These are phyloP conservation scores for Pseudoips prasinana DNA, from an alignment of 2,888 invertebrate species.

Conservation along the genomic window DNA sequence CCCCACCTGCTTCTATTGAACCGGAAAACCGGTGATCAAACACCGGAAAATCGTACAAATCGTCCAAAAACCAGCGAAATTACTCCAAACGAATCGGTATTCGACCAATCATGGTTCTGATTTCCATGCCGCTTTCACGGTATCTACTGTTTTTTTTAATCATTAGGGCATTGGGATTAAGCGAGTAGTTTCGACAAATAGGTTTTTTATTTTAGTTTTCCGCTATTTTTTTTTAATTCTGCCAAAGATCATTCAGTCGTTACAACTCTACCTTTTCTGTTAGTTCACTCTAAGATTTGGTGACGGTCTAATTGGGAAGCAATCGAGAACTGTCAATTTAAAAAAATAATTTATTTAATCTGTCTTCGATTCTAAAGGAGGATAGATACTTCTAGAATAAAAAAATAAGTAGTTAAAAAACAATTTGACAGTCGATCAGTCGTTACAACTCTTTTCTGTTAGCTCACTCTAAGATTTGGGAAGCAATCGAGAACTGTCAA, in stretches of 20 bases:
- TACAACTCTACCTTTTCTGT: constrained; percentile 22
- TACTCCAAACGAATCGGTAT: constrained; percentile 64
- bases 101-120: constrained; percentile 57
- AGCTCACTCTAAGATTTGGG: constrained; percentile 24
- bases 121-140: constrained; percentile 70
- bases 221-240: constrained; percentile 22
- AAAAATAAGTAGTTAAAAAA: background rate
- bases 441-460: constrained; percentile 24
- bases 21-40: constrained; percentile 74
- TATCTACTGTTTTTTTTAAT: constrained; percentile 51
- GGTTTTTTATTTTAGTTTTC: constrained; percentile 34
- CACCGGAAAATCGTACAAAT: constrained; percentile 78
- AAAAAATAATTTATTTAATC: constrained; percentile 8
- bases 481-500: constrained; percentile 19
- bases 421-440: constrained; percentile 15
- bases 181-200: constrained; percentile 50
- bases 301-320: constrained; percentile 24
- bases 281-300: constrained; percentile 23
- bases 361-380: too few species aligned
- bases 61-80: constrained; percentile 74
- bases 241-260: constrained; percentile 27
- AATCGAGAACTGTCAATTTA: constrained; percentile 17
- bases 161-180: constrained; percentile 74
- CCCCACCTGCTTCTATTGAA: constrained; percentile 69
- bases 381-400: too few species aligned